A percentile compares a stretch with the other conserved stretches of the same genome.
phyloP scores from a whole-genome alignment of 2,113 vertebrate genomes.

The Podarcis muralis region DNA sequence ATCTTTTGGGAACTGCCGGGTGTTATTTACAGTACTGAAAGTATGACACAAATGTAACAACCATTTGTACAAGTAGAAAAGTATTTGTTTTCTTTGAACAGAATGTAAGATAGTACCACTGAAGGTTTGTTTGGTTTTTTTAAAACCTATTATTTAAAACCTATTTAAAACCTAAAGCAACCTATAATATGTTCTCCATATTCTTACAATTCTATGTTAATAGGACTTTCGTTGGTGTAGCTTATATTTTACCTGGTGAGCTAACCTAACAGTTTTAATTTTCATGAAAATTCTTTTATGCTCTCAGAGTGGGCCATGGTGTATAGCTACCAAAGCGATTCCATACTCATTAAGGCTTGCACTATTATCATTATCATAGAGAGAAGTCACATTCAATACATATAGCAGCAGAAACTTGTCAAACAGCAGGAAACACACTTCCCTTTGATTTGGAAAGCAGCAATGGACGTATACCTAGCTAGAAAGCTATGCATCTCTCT shows the following conservation, averaged over 20 bases:
- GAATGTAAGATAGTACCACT: background rate
- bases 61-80: background rate
- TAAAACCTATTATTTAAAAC: background rate
- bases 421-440: background rate
- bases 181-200: background rate
- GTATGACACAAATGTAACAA: background rate
- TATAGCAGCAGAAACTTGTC: background rate
- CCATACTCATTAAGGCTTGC: background rate
- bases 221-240: background rate
- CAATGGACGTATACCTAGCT: background rate
- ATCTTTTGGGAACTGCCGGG: background rate
- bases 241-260: background rate
- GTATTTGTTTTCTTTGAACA: background rate
- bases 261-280: background rate
- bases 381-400: slow-evolving; percentile 11
- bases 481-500: background rate
- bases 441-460: background rate
- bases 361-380: background rate
- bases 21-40: slow-evolving; percentile 12
- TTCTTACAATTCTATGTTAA: background rate
- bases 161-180: background rate
- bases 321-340: background rate
- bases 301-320: background rate
- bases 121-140: background rate
- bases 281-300: background rate